phyloP scores from a whole-genome alignment of 2,888 invertebrate species.

The Acronicta aceris region DNA sequence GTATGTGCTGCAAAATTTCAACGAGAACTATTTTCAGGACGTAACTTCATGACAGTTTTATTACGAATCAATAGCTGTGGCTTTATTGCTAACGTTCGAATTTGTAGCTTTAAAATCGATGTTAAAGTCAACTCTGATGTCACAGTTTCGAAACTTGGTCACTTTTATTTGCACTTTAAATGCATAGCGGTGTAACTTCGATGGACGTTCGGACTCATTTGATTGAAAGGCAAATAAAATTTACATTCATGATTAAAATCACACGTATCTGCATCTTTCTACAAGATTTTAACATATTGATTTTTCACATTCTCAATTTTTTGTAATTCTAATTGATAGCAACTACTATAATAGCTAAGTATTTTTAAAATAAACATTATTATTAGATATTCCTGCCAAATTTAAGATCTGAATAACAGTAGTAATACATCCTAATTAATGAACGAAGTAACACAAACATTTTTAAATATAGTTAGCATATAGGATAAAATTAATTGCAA shows the following conservation, averaged over 20 bases:
- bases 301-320: conserved; percentile 13
- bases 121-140: conserved; percentile 18
- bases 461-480: too few species aligned
- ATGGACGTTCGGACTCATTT: conserved; percentile 16
- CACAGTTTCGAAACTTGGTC: conserved; percentile 18
- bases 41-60: conserved; percentile 48
- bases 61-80: conserved; percentile 37
- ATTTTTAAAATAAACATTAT: too few species aligned
- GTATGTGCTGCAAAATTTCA: conserved; percentile 43
- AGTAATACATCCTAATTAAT: too few species aligned
- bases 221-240: conserved; percentile 34
- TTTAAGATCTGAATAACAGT: too few species aligned
- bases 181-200: not conserved
- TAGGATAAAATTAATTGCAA: conserved; percentile 32
- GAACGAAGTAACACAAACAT: too few species aligned
- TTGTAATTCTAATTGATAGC: not conserved
- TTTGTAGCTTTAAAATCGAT: conserved; percentile 26
- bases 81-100: conserved; percentile 32
- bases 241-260: conserved; percentile 25
- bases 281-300: conserved; percentile 9
- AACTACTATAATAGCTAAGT: not conserved
- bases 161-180: conserved; percentile 32
- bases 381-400: too few species aligned
- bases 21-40: conserved; percentile 44
- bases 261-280: conserved; percentile 7